These are phyloP conservation scores for Ceratosolen solmsi DNA, from an alignment of 1,140 invertebrate genomes.

Conservation along the genomic window DNA sequence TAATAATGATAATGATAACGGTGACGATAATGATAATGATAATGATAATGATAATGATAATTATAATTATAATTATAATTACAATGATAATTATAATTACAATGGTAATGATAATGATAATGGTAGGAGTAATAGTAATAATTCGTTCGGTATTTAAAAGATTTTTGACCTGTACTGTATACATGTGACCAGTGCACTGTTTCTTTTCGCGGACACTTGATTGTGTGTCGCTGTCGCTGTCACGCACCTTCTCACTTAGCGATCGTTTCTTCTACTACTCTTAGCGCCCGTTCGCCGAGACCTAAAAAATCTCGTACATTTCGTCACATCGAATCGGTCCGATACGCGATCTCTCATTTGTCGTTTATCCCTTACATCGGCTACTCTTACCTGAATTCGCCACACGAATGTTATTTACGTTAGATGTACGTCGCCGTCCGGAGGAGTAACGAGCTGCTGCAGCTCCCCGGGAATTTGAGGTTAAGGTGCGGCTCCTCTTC, in stretches of 20 bases:
- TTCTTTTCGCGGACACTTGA: conserved; percentile 31
- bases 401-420: conserved; percentile 32
- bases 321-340: background rate
- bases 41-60: background rate
- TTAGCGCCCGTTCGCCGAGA: conserved; percentile 13
- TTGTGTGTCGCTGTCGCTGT: conserved; percentile 33
- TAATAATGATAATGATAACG: background rate
- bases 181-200: conserved; percentile 13
- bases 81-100: background rate
- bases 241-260: conserved; percentile 32
- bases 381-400: background rate
- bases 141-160: background rate
- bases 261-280: conserved; percentile 18
- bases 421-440: conserved; percentile 10
- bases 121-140: background rate
- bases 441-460: background rate
- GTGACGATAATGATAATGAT: background rate
- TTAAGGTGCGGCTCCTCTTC: conserved; percentile 27
- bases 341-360: background rate
- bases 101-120: background rate
- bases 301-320: conserved; percentile 14
- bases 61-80: background rate
- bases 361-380: background rate
- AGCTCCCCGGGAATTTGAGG: conserved; percentile 33
- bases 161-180: conserved; percentile 18